phyloP scores from a whole-genome alignment of 2,888 invertebrate genomes.

The Zhuqinia jingwanae region DNA sequence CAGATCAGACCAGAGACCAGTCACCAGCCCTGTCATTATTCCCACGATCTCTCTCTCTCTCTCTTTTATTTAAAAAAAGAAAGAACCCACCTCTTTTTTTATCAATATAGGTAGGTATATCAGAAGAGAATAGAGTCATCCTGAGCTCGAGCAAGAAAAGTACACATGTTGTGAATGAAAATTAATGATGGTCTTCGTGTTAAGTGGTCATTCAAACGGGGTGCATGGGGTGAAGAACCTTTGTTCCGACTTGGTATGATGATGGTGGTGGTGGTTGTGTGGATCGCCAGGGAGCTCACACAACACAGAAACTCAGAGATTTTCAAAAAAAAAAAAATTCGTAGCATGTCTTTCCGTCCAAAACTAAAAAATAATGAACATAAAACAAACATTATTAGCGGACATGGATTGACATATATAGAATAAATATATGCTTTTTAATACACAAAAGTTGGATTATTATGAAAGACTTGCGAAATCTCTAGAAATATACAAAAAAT shows the following conservation, averaged over 20 bases:
- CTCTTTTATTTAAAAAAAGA: neutral
- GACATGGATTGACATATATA: no score
- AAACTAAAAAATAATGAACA: neutral
- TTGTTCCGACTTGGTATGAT: neutral
- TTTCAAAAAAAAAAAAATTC: no score
- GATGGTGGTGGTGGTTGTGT: no score
- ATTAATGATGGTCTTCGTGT: slow-evolving; percentile 68
- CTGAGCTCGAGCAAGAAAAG: neutral
- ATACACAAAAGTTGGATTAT: no score
- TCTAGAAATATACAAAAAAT: no score
- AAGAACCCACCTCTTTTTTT: neutral
- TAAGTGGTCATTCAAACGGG: slow-evolving; percentile 65
- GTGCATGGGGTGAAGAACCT: slow-evolving; percentile 50
- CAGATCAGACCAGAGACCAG: neutral
- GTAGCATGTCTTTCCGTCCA: no score
- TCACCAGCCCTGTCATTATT: neutral
- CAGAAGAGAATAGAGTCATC: neutral
- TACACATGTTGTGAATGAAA: slow-evolving; percentile 45
- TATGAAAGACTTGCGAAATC: no score
- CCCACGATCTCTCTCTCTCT: slow-evolving; percentile 19
- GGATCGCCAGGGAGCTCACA: slow-evolving; percentile 31
- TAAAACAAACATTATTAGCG: no score
- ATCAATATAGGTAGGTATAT: no score
- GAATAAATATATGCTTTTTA: no score
- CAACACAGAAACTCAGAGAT: no score